Evolutionary conservation across 2,888 invertebrate genomes (phyloP), one percentile per base, ranked within the genome.

Genomic region (Ormyrus nitidulus): DNA sequence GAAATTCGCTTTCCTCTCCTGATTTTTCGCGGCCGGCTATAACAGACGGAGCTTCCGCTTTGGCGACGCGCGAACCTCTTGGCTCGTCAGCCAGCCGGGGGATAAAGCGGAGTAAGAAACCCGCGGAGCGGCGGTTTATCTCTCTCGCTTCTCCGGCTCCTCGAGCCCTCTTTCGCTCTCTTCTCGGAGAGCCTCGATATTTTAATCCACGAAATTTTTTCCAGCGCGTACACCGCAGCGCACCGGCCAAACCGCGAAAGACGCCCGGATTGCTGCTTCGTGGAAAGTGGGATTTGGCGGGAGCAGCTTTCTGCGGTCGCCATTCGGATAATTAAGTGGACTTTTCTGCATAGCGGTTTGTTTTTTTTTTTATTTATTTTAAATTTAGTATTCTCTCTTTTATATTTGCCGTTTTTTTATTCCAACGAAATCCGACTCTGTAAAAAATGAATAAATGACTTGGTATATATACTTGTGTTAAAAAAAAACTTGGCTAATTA

Each of bases 161-260:
- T 59, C 6, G 10, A n/a, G 49, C 19, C 13, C n/a, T 70, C 19
- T 58, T 53, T 9, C n/a, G 1, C n/a, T 8, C 13, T 46, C 11
- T 58, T 10, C 13, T 10, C 48, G 6, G 19, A 51, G 61, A 51
- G 59, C 53, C 59, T 46, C 75, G 79, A 76, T 79, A 72, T 81
- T 79, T 79, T 76, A 81, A 81, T 81, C 74, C 74, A 19, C 34
- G 46, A 9, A 77, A 66, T 78, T 78, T 78, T 81, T 54, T 13
- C 58, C 19, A 6, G 51, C 46, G 13, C 8, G 13, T 0, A 5
- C 56, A 19, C 9, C 46, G 6, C 64, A 9, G 11, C n/a, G 8
- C 11, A 59, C 4, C 59, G 59, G 59, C 7, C 6, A 59, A 59
- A 56, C 13, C 5, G 9, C 59, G 13, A 13, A 7, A 11, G 44